Percentiles rank a stretch among this genome's conserved stretches.
Conservation (phyloP, 2,888 invertebrate species). For the Dynastes tityus region DNA sequence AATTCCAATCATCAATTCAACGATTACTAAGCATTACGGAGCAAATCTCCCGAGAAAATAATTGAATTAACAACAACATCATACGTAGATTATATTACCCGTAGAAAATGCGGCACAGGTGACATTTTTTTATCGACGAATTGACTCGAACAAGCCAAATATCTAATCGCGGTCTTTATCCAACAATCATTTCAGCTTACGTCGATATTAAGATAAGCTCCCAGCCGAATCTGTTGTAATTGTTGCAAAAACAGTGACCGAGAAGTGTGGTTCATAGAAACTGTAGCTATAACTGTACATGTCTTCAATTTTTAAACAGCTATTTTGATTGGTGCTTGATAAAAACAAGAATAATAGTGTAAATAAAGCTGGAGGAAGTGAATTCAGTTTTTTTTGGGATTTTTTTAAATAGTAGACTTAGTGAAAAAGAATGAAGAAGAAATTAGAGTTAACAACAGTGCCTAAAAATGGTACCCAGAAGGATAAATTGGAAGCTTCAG, state of each 20-base stretch:
- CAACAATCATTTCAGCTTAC: background rate
- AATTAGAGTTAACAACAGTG: conserved; percentile 25
- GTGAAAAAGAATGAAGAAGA: conserved; percentile 21
- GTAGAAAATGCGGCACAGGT: background rate
- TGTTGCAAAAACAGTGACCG: no score
- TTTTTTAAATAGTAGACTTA: no score
- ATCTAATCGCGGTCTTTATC: background rate
- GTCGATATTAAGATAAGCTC: background rate
- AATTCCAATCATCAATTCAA: background rate
- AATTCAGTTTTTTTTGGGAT: background rate
- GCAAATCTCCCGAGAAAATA: background rate
- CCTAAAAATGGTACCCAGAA: conserved; percentile 4
- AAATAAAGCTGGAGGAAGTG: background rate
- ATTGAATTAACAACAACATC: conserved; percentile 3
- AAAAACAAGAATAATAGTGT: background rate
- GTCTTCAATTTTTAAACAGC: no score
- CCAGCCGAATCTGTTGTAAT: background rate
- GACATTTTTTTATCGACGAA: background rate
- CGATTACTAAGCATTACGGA: background rate
- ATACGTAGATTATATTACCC: background rate
- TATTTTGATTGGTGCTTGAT: background rate
- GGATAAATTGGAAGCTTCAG: conserved; percentile 6
- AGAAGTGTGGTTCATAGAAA: no score
- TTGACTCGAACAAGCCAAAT: conserved; percentile 3
- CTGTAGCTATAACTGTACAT: no score